Conservation (phyloP, 2,113 vertebrate genomes). For the Podarcis muralis region DNA sequence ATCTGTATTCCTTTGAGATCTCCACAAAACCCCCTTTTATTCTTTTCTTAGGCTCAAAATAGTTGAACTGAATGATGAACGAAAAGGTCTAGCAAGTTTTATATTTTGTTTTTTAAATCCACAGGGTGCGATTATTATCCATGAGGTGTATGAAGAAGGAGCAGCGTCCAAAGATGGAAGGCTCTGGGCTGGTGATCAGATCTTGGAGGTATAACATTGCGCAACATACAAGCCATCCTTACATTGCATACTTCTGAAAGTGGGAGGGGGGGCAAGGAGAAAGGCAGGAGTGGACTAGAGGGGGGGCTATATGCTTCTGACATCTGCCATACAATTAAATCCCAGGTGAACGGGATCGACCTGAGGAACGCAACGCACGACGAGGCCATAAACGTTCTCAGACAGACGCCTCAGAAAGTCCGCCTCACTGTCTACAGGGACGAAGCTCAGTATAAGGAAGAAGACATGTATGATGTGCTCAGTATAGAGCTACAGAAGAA, state of each 20-base stretch:
- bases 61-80: not conserved
- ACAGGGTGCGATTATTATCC: slow-evolving; percentile 96
- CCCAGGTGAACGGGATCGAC: slow-evolving; percentile 91
- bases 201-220: slow-evolving; percentile 85
- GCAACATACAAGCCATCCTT: not conserved
- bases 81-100: not conserved
- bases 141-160: slow-evolving; percentile 97
- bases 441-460: slow-evolving; percentile 94
- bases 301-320: not conserved
- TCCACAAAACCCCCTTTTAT: not conserved
- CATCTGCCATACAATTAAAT: not conserved
- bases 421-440: slow-evolving; percentile 90
- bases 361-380: slow-evolving; percentile 92
- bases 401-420: slow-evolving; percentile 92
- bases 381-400: slow-evolving; percentile 94
- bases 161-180: slow-evolving; percentile 96
- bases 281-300: too few relatives aligned
- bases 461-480: slow-evolving; percentile 91
- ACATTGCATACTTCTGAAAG: not conserved
- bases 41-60: accelerated
- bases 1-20: not conserved
- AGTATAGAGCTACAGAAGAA: slow-evolving; percentile 90
- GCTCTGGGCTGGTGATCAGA: slow-evolving; percentile 97
- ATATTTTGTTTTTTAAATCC: slow-evolving; percentile 33
- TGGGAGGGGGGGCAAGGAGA: not conserved